Base-by-base conservation (phyloP, 2,113 vertebrate genomes). In the Clarias gariepinus region DNA sequence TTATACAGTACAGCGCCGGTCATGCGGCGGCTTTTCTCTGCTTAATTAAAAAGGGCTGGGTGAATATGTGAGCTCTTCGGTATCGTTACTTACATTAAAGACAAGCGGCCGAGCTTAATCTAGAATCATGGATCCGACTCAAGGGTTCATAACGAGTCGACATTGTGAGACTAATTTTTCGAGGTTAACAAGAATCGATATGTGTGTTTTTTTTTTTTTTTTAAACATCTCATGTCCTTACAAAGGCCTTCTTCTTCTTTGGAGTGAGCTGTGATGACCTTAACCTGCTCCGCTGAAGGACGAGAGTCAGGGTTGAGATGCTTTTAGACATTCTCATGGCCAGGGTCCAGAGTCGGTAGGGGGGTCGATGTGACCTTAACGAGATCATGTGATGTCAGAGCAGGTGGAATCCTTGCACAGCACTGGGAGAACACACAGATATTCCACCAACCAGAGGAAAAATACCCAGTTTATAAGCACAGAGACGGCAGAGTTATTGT, bases 291-390 rank as follows among this genome's bases (percentile, higher is more conserved):
- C 15, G 18, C 25, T 61, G 57, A 4, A 5, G 30, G 57, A 80
- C 28, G 41, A 13, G 18, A 58, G 78, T 61, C 57, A 16, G 78
- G 57, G 57, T 61, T 36, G 57, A 81, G 57, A 81, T 81, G 57
- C 78, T 61, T 25, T 81, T 61, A 60, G 30, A 81, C 78, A 15
- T 81, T 19, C 57, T 36, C 78, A 41, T 41, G 57, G 78, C 57
- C 30, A 36, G 57, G 30, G 30, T 81, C 78, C 57, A 61, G 30
- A 41, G 30, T 61, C 12, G 2, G 55, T 3, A 9, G 60, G 21
- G 12, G 30, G 60, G 57, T 81, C 78, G 41, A 36, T 61, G 78
- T 81, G 30, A 61, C 78, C 78, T 81, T 81, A 18, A 28, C 16
- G 52, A 78, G 74, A 4, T 55, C 78, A 36, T 33, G 76, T 55